Evolutionary conservation across 2,888 invertebrate species (phyloP).

Genomic region (Amphipyra tragopoginis): DNA sequence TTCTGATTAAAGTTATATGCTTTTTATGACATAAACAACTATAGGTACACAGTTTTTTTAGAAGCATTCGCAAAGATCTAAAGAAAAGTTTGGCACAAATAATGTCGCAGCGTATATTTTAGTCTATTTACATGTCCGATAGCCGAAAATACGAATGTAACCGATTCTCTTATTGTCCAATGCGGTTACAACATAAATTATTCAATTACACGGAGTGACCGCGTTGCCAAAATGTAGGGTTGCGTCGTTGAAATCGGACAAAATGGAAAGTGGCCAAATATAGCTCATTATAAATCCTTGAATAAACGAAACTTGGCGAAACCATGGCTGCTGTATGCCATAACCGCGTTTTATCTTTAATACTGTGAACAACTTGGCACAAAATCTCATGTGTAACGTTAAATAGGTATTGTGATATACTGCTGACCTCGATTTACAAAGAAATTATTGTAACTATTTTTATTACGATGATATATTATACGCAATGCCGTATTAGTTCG

Average conservation of each 20-base stretch:
- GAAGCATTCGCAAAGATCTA: too few species aligned
- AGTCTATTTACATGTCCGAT: not conserved
- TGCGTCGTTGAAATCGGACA: conserved; percentile 26
- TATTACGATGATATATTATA: conserved; percentile 33
- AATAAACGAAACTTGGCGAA: conserved; percentile 56
- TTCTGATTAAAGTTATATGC: too few species aligned
- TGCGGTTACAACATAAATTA: conserved; percentile 46
- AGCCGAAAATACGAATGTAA: not conserved
- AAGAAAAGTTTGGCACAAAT: not conserved
- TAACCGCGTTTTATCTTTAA: conserved; percentile 49
- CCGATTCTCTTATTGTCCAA: conserved; percentile 6
- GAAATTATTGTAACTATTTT: conserved; percentile 34
- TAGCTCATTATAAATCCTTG: conserved; percentile 55
- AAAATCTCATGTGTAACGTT: conserved; percentile 29
- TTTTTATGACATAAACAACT: too few species aligned
- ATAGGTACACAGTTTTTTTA: too few species aligned
- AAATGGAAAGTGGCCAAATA: conserved; percentile 74
- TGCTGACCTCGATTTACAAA: conserved; percentile 41
- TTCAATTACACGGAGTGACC: conserved; percentile 46
- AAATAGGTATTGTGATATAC: conserved; percentile 32
- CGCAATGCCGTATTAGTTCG: conserved; percentile 37
- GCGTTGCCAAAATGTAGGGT: conserved; percentile 41
- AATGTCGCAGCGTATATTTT: not conserved
- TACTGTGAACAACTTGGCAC: conserved; percentile 56
- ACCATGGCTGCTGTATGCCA: conserved; percentile 46